Percentiles rank a stretch among this genome's conserved stretches.
These are phyloP conservation scores for Sebastolobus alascanus DNA, from an alignment of 2,797 vertebrate species.

Conservation along the genomic window DNA sequence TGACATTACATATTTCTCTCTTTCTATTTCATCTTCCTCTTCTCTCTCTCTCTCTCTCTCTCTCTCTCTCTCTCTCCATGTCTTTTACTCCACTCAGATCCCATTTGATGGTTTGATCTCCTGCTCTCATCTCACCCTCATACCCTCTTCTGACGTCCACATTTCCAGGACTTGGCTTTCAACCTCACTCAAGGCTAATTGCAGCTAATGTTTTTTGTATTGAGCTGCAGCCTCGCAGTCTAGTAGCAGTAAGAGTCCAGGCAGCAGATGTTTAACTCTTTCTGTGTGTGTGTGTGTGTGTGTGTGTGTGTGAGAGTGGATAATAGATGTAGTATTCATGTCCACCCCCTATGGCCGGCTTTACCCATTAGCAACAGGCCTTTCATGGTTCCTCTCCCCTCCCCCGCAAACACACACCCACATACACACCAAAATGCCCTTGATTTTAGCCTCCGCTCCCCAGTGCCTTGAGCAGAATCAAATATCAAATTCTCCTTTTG, in stretches of 20 bases:
- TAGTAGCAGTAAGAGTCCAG: constrained; percentile 43
- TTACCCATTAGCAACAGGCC: constrained; percentile 60
- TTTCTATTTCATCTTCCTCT: constrained; percentile 10
- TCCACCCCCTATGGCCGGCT: constrained; percentile 56
- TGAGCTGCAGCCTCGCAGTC: constrained; percentile 61
- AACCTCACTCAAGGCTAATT: constrained; percentile 66
- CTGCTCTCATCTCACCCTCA: constrained; percentile 7
- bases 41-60: background rate
- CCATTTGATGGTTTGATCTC: constrained; percentile 23
- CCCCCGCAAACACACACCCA: constrained; percentile 39
- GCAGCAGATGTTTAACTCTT: constrained; percentile 56
- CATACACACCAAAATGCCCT: constrained; percentile 34
- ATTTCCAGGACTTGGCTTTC: constrained; percentile 35
- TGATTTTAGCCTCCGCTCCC: constrained; percentile 4
- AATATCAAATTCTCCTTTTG: constrained; percentile 5
- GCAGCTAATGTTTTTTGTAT: constrained; percentile 75
- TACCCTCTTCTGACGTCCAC: constrained; percentile 22
- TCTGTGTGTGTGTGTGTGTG: constrained; percentile 31
- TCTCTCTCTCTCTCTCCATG: background rate
- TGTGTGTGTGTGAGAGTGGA: constrained; percentile 35
- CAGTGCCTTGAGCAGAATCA: background rate
- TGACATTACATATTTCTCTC: constrained; percentile 19
- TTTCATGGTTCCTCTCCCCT: constrained; percentile 52
- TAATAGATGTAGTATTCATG: constrained; percentile 53
- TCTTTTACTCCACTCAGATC: constrained; percentile 18